phyloP scores from a whole-genome alignment of 2,888 invertebrate species.

The Brachypterus glaber region DNA sequence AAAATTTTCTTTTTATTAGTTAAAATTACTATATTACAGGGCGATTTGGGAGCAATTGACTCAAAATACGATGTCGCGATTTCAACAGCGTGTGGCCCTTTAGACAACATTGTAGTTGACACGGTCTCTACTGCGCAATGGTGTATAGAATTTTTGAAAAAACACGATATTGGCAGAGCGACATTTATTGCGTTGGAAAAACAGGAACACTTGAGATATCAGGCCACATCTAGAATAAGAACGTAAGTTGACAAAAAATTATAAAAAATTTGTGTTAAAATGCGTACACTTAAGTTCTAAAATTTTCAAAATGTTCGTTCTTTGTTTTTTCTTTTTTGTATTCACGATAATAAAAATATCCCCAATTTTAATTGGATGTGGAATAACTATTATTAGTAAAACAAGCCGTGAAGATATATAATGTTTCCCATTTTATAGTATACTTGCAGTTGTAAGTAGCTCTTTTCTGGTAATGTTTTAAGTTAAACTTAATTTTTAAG shows the following conservation, averaged over 20 bases:
- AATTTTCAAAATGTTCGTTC: slow-evolving; percentile 5
- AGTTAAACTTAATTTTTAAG: too few relatives aligned
- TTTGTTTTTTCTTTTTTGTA: slow-evolving; percentile 1
- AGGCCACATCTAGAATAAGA: slow-evolving; percentile 41
- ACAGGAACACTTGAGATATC: slow-evolving; percentile 50
- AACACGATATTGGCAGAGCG: slow-evolving; percentile 68
- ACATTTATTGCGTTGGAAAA: slow-evolving; percentile 88
- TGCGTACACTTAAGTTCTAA: neutral
- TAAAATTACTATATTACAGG: too few relatives aligned
- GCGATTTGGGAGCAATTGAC: slow-evolving; percentile 92
- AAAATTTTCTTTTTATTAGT: too few relatives aligned
- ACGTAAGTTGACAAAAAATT: slow-evolving; percentile 42
- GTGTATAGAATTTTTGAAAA: slow-evolving; percentile 73
- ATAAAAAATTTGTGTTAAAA: too few relatives aligned
- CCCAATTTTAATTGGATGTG: neutral
- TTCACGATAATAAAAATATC: neutral
- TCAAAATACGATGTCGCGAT: slow-evolving; percentile 89
- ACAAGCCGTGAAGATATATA: too few relatives aligned
- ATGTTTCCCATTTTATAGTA: too few relatives aligned
- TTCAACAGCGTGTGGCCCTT: slow-evolving; percentile 81
- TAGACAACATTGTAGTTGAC: slow-evolving; percentile 91
- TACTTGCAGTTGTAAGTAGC: too few relatives aligned
- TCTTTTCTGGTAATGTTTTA: too few relatives aligned
- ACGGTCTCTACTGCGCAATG: slow-evolving; percentile 73
- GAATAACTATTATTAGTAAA: neutral